A percentile compares a stretch with the other conserved stretches of the same genome.
Evolutionary conservation across 2,797 vertebrate genomes (phyloP).

Genomic region (Lutra lutra): DNA sequence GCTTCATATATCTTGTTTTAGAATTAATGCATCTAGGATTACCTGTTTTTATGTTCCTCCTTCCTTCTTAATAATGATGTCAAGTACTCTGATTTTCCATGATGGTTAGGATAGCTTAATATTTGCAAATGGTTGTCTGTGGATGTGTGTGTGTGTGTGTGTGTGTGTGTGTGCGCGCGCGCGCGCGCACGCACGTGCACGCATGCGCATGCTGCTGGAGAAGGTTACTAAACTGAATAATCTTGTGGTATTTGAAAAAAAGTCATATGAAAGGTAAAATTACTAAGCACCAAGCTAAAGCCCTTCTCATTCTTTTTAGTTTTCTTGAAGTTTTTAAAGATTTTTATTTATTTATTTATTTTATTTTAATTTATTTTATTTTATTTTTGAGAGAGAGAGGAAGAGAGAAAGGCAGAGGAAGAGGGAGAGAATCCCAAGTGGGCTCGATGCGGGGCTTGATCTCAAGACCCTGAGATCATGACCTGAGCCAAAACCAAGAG

Average conservation of each 20-base stretch:
- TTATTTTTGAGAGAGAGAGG: background rate
- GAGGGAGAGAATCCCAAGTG: background rate
- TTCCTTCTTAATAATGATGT: background rate
- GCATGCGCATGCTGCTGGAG: too few species aligned
- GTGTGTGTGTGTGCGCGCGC: background rate
- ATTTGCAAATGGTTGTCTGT: constrained; percentile 2
- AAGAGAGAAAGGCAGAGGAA: background rate
- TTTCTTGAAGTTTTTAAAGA: constrained; percentile 5
- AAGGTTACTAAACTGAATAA: background rate
- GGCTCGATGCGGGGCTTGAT: background rate
- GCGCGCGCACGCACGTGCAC: too few species aligned
- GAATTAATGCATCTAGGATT: background rate
- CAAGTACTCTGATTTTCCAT: background rate
- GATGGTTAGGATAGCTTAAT: background rate
- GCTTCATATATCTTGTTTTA: constrained; percentile 1
- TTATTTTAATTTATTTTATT: background rate
- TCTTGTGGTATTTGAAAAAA: constrained; percentile 25
- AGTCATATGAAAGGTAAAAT: constrained; percentile 23
- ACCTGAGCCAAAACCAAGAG: background rate
- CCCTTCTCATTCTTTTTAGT: background rate
- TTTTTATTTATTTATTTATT: background rate
- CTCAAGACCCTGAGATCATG: background rate
- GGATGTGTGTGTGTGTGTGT: background rate
- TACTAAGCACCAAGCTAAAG: background rate
- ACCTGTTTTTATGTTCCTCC: background rate